A percentile compares a stretch with the other conserved stretches of the same genome.
Evolutionary conservation across 2,888 invertebrate species (phyloP).

Genomic region (Dysmachus trigonus): DNA sequence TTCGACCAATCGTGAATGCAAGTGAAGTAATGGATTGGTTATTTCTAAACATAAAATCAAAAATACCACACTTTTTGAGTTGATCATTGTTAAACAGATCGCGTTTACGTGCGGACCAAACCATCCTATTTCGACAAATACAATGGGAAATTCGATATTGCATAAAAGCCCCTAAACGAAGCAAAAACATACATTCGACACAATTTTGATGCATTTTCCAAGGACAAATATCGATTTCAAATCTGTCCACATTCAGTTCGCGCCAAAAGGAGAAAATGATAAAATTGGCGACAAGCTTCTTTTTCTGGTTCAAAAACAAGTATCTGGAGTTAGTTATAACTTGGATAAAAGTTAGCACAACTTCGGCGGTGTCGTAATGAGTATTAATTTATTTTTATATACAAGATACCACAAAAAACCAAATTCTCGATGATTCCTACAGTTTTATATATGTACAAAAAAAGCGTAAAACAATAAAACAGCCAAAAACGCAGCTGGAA

Average conservation of each 20-base stretch:
- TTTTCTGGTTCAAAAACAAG: background rate
- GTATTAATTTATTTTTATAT: slow-evolving; percentile 18
- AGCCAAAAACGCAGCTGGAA: background rate
- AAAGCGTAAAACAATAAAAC: background rate
- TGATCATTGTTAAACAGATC: background rate
- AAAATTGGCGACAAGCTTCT: background rate
- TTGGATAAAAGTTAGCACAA: background rate
- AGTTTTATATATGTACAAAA: background rate
- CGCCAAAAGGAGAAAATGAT: background rate
- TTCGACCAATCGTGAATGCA: background rate
- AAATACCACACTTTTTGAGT: background rate
- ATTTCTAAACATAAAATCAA: background rate
- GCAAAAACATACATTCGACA: background rate
- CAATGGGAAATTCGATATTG: background rate
- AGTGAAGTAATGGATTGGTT: background rate
- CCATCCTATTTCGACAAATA: background rate
- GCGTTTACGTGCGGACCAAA: background rate
- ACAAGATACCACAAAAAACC: slow-evolving; percentile 44
- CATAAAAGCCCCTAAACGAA: background rate
- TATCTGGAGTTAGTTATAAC: background rate
- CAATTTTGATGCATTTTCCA: background rate
- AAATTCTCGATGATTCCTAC: slow-evolving; percentile 15
- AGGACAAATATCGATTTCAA: slow-evolving; percentile 14
- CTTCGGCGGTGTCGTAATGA: background rate
- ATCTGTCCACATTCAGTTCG: background rate